Evolutionary conservation across 2,797 vertebrate genomes (phyloP).

Genomic region (Sciurus carolinensis): DNA sequence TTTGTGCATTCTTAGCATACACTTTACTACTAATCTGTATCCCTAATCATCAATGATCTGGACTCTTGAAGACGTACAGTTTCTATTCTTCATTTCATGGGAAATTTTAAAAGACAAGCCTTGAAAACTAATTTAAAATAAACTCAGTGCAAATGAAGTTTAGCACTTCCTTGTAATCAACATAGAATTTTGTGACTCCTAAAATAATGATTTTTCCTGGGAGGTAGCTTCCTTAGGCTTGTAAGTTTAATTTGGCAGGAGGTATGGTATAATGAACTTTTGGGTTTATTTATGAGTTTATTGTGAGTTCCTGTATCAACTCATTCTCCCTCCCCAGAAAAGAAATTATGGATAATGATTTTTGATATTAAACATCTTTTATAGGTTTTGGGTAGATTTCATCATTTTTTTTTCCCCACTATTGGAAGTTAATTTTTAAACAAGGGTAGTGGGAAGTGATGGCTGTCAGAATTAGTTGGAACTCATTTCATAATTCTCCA

Average conservation of each 20-base stretch:
- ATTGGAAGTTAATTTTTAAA: constrained; percentile 80
- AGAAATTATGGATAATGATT: constrained; percentile 72
- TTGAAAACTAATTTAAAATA: constrained; percentile 51
- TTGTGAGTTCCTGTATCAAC: constrained; percentile 23
- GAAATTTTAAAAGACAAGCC: constrained; percentile 13
- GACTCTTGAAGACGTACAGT: constrained; percentile 24
- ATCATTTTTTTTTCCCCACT: constrained; percentile 66
- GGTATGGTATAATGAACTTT: not conserved
- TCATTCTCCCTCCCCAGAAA: constrained; percentile 67
- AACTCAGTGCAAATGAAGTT: not conserved
- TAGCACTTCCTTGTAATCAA: constrained; percentile 11
- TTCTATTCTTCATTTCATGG: not conserved
- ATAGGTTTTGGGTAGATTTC: constrained; percentile 67
- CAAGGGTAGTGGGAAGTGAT: constrained; percentile 72
- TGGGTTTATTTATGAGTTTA: constrained; percentile 69
- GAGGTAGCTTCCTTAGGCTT: constrained; percentile 32
- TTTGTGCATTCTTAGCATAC: not conserved
- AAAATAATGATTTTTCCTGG: not conserved
- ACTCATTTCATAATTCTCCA: constrained; percentile 78
- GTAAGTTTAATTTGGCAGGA: constrained; percentile 47
- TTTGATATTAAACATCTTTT: constrained; percentile 69
- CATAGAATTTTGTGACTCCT: constrained; percentile 8
- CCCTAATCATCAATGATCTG: not conserved
- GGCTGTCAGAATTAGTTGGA: constrained; percentile 83
- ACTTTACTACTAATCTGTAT: not conserved